These are phyloP conservation scores for Notiomystis cincta DNA, from an alignment of 2,113 vertebrate species.

Conservation along the genomic window DNA sequence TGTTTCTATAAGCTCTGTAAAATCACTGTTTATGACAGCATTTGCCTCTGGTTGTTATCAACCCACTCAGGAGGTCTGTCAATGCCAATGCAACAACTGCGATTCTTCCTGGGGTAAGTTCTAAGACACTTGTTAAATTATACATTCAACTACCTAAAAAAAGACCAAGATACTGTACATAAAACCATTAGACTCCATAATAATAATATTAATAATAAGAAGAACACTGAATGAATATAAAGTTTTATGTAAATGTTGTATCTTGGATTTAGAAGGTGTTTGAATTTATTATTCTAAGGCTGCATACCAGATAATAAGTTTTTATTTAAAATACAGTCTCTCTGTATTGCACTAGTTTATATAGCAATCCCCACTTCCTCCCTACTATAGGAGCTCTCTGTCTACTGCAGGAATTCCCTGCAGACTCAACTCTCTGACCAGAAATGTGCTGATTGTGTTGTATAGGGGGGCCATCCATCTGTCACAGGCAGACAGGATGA, in stretches of 20 bases:
- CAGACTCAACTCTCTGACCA: background rate
- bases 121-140: background rate
- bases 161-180: background rate
- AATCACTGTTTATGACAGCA: background rate
- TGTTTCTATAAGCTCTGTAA: background rate
- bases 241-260: background rate
- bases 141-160: background rate
- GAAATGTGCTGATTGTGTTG: background rate
- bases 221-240: background rate
- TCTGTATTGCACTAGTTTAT: background rate
- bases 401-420: background rate
- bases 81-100: background rate
- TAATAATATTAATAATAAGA: background rate
- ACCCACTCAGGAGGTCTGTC: background rate
- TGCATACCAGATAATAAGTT: background rate
- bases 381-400: background rate
- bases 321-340: background rate
- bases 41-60: background rate
- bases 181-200: background rate
- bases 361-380: background rate
- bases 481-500: background rate
- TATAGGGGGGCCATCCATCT: background rate
- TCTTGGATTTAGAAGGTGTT: background rate
- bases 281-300: background rate
- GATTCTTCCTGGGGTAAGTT: background rate